phyloP scores from a whole-genome alignment of 1,140 invertebrate genomes.

The Hydropsyche tenuis region DNA sequence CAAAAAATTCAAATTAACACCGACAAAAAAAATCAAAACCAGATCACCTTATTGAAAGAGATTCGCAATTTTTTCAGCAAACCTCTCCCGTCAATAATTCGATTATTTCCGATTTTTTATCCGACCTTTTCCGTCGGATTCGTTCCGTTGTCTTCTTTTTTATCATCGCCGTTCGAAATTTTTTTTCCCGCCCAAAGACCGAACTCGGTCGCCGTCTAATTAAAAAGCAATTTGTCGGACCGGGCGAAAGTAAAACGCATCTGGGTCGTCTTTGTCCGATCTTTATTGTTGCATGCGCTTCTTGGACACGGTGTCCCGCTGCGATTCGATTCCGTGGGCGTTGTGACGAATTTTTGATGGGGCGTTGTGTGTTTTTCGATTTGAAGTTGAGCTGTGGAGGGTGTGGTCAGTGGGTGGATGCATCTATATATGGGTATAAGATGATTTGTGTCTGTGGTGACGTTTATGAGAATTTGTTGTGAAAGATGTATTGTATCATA shows the following conservation, averaged over 20 bases:
- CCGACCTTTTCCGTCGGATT: neutral
- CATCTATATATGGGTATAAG: no score
- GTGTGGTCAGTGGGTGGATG: no score
- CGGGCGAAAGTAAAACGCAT: constrained; percentile 28
- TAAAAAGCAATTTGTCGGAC: constrained; percentile 23
- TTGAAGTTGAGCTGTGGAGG: no score
- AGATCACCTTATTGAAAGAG: no score
- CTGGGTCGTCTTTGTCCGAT: constrained; percentile 4
- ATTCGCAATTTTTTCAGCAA: neutral
- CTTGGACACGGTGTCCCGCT: neutral
- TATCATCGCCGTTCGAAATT: neutral
- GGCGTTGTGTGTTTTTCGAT: no score
- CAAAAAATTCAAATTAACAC: no score
- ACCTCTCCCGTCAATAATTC: constrained; percentile 14
- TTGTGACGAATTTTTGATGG: no score
- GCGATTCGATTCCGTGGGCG: neutral
- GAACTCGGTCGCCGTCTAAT: constrained; percentile 27
- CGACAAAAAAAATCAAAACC: no score
- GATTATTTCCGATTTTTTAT: constrained; percentile 2
- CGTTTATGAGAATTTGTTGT: no score
- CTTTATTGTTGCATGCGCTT: no score
- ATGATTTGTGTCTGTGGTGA: no score
- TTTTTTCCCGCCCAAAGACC: neutral
- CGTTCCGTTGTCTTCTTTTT: neutral
- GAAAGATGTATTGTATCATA: no score